Base-by-base conservation (phyloP, 2,113 vertebrate genomes). In the Trochalopteron elliotii region DNA sequence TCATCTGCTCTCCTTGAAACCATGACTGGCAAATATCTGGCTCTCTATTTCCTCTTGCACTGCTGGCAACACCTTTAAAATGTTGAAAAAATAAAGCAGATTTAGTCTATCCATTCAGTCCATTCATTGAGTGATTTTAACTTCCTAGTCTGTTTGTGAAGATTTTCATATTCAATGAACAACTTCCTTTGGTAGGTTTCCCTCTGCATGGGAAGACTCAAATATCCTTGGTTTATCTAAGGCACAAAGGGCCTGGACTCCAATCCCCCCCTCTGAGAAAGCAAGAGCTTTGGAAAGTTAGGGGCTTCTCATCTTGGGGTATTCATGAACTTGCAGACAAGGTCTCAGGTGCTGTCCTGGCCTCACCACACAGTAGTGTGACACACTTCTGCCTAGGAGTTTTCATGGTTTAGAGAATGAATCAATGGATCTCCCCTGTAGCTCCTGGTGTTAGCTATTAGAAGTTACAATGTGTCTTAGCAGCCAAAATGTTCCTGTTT, bases 391-490 rank as follows among this genome's bases (percentile, higher is more conserved):
- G 63, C 49, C 83, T 49, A 85, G 52, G 24, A 81, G 39, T 39
- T 93, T 60, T 59, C 5, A 9, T n/a, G 31, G 68, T 76, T 95
- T 72, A 70, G 53, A 70, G 45, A 55, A 94, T 68, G 70, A 95
- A 96, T 95, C 84, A 89, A 81, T 78, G 67, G 28, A 71, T 57
- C 94, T 85, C 71, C 85, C 85, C 84, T 53, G 57, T 21, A 86
- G 71, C n/a, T 93, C 82, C 85, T 35, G 33, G 49, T 55, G 57
- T 35, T 76, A 45, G 30, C 56, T 94, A 1, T 21, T 83, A 91
- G 68, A 92, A 63, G 24, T 11, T 68, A 28, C 45, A 65, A 23
- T 45, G 30, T 55, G 18, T 65, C 57, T 93, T 91, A 74, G 74
- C 78, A 83, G 42, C 16, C 37, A 39, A 84, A 93, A 57, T 2